phyloP scores from a whole-genome alignment of 2,888 invertebrate genomes.

The Ectemnius cavifrons region DNA sequence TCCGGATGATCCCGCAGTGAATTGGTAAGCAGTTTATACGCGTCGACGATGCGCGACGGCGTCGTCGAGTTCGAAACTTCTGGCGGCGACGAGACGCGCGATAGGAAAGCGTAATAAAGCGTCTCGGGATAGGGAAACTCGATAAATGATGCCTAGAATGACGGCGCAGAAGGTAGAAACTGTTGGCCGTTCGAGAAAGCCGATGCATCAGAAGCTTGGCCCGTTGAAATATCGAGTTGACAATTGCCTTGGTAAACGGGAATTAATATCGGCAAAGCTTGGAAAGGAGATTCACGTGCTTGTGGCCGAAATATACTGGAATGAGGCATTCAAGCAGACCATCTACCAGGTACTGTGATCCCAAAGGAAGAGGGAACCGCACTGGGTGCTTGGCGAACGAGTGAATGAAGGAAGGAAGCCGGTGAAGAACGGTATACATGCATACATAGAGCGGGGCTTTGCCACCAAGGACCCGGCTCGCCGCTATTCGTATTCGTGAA shows the following conservation, averaged over 20 bases:
- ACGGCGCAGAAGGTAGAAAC: neutral
- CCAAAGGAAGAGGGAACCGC: too few relatives aligned
- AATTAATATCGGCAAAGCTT: too few relatives aligned
- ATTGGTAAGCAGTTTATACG: conserved; percentile 47
- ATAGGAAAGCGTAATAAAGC: conserved; percentile 32
- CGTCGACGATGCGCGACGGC: conserved; percentile 19
- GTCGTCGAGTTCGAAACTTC: conserved; percentile 35
- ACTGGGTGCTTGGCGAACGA: too few relatives aligned
- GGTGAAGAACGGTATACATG: neutral
- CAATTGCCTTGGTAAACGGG: too few relatives aligned
- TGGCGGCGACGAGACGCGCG: conserved; percentile 16
- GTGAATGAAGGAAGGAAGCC: conserved; percentile 8
- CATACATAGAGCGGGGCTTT: conserved; percentile 23
- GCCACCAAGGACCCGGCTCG: conserved; percentile 22
- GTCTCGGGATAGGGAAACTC: neutral
- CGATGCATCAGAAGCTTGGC: too few relatives aligned
- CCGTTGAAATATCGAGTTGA: too few relatives aligned
- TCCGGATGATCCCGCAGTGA: conserved; percentile 46
- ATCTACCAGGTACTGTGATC: conserved; percentile 21
- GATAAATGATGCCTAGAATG: conserved; percentile 25
- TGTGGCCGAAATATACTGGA: conserved; percentile 59
- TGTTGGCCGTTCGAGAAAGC: too few relatives aligned
- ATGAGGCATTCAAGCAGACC: conserved; percentile 58
- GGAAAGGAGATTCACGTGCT: conserved; percentile 13
- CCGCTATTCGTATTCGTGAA: conserved; percentile 58